A percentile compares a stretch with the other conserved stretches of the same genome.
Evolutionary conservation across 2,113 vertebrate genomes (phyloP).

Genomic region (Cryptomyrus ogoouensis): DNA sequence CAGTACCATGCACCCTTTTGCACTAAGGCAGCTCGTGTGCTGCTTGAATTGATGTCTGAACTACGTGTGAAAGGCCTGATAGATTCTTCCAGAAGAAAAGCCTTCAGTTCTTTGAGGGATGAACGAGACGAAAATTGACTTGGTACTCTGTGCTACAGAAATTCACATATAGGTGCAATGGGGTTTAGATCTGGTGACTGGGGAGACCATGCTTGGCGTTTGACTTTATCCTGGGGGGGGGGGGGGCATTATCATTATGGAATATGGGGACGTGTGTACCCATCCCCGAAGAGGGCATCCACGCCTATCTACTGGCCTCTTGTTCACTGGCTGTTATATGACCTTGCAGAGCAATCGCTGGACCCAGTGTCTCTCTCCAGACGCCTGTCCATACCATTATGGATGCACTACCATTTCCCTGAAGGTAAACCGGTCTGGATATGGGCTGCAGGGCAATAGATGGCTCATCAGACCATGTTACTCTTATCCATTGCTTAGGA

Average conservation of each 20-base stretch:
- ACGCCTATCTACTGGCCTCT: background rate
- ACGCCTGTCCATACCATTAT: background rate
- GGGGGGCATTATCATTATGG: background rate
- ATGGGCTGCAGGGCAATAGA: background rate
- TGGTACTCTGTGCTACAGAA: background rate
- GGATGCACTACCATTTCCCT: background rate
- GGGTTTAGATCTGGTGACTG: background rate
- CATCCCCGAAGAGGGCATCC: background rate
- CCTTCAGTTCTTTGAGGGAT: background rate
- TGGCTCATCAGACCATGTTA: background rate
- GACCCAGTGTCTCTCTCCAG: background rate
- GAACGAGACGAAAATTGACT: background rate
- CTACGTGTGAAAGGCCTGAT: background rate
- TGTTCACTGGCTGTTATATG: background rate
- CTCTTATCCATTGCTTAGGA: background rate
- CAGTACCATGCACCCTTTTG: background rate
- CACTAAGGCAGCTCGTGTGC: background rate
- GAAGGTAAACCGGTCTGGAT: background rate
- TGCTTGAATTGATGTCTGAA: background rate
- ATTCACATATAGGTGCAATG: background rate
- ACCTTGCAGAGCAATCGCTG: background rate
- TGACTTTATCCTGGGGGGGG: background rate
- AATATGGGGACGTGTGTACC: background rate
- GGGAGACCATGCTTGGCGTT: background rate
- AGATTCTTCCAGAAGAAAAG: background rate